Base-by-base conservation (phyloP, 2,113 vertebrate species). In the Promerops cafer region DNA sequence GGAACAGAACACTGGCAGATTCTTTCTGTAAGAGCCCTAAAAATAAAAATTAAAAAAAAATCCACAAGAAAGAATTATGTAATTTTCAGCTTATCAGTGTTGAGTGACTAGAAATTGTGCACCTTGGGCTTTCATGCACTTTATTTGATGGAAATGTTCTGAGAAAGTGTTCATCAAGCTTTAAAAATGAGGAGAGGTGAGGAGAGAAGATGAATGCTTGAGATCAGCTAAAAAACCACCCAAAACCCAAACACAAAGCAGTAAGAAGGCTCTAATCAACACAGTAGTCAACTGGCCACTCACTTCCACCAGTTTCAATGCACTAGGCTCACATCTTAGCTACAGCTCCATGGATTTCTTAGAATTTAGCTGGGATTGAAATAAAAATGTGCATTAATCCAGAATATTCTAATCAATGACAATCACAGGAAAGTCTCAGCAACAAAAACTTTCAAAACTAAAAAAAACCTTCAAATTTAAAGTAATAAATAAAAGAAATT, bases 11-110 rank as follows among this genome's bases (percentile, higher is more conserved):
- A 56, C 72, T 75, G 68, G 53, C 64, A 86, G 68, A 90, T 81
- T 87, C 69, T 93, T 93, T 83, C 94, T 93, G 80, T 92, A 96
- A 97, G 94, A 97, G 96, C 93, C 64, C 91, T 92, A 92, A 93
- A 95, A 96, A 90, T 56, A 63, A 16, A 21, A 53, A 8, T n/a
- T n/a, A 75, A 39, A 83, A 86, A 69, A 4, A 89, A 71, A 76
- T 9, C 53, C 75, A 92, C 79, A 33, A 86, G 91, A 91, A 94
- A 83, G 68, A 83, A 95, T 94, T 92, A 92, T 90, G 86, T 86
- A 83, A 86, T 97, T 94, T 93, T 93, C 94, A 95, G 66, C 30
- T 88, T 91, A 56, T 69, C 85, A 76, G 45, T 52, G 37, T 37
- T 90, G 57, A 94, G 61, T 28, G 75, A 93, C n/a, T 56, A 76